phyloP scores from a whole-genome alignment of 2,888 invertebrate species.

The Andrena dorsata region DNA sequence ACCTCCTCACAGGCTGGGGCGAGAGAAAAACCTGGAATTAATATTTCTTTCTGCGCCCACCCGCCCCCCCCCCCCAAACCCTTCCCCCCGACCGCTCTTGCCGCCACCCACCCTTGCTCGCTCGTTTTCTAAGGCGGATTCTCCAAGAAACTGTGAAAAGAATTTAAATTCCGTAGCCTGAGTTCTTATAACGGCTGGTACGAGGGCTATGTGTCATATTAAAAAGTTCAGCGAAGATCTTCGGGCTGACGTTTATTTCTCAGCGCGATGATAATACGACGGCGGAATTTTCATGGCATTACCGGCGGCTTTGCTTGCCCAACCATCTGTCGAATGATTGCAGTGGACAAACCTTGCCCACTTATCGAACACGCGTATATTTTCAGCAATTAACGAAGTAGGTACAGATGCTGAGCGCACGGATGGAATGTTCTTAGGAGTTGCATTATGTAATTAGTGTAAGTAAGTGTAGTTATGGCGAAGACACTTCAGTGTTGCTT shows the following conservation, averaged over 20 bases:
- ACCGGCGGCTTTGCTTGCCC: constrained; percentile 26
- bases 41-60: constrained; percentile 68
- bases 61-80: background rate
- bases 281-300: constrained; percentile 63
- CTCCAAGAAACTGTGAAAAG: constrained; percentile 68
- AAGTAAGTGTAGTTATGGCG: too few species aligned
- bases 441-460: too few species aligned
- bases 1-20: constrained; percentile 64
- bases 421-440: background rate
- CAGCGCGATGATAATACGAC: constrained; percentile 59
- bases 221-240: constrained; percentile 64
- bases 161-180: constrained; percentile 72
- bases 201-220: constrained; percentile 70
- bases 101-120: constrained; percentile 36
- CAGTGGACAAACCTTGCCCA: constrained; percentile 26
- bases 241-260: constrained; percentile 65
- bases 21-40: constrained; percentile 70
- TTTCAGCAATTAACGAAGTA: background rate
- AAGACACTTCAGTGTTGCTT: too few species aligned
- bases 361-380: background rate
- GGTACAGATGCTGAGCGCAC: background rate
- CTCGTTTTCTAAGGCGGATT: constrained; percentile 67
- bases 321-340: constrained; percentile 19
- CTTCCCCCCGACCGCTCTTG: background rate
- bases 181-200: constrained; percentile 59